Base-by-base conservation (phyloP, 2,888 invertebrate genomes). In the Actias luna region DNA sequence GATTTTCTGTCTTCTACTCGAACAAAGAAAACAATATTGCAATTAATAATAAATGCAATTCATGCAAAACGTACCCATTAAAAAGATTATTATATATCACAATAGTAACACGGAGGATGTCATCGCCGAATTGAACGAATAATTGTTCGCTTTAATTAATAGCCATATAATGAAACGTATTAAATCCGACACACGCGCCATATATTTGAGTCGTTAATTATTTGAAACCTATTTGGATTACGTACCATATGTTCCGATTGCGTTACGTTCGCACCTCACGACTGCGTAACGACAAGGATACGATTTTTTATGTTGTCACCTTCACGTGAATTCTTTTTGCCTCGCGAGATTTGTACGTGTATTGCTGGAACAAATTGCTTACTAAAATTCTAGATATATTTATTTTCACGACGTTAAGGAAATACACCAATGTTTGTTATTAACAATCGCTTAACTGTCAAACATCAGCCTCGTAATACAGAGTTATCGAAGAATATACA, bases 181-280 rank as follows among this genome's bases (percentile, higher is more conserved):
- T 62, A 62, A 62, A 62, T 62, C 58, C 42, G 27, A 50, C 58
- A 60, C 5, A 33, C n/a, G 29, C n/a, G 29, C 55, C 31, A 57
- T 62, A 58, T 39, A 65, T 63, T 65, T 29, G 52, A 65, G 60
- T 59, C 65, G 73, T 77, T 72, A 75, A 73, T 78, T 62, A 76
- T 77, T 79, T 76, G 68, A 73, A 77, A 76, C 74, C 74, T 71
- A 77, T 79, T 78, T 71, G 67, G 80, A 79, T 80, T 77, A 77
- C 68, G 67, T 22, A 18, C 22, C 39, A 42, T 31, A 29, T 27
- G 58, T 42, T 22, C n/a, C 18, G 29, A 7, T 18, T 31, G 33
- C 22, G 22, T 7, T 57, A 29, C 33, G 10, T 58, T 42, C 3
- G 42, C 14, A 39, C n/a, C 29, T 18, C 4, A 57, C 59, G 31